Evolutionary conservation across 2,797 vertebrate species (phyloP).

Genomic region (Thamnophis elegans): DNA sequence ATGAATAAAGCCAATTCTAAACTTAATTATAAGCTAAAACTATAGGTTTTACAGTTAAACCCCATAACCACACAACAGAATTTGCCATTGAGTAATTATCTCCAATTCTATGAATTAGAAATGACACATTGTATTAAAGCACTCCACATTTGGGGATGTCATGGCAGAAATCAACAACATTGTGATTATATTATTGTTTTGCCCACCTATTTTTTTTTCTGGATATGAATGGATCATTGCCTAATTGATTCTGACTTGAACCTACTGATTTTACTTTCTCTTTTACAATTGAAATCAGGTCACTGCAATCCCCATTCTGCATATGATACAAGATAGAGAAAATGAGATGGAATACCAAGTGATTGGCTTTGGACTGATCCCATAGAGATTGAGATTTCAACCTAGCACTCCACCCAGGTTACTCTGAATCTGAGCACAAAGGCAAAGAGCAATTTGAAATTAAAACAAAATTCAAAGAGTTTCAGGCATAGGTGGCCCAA

Average conservation of each 20-base stretch:
- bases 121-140: background rate
- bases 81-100: background rate
- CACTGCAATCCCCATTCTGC: background rate
- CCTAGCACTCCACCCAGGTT: background rate
- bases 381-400: background rate
- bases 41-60: background rate
- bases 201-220: background rate
- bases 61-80: background rate
- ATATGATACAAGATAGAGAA: background rate
- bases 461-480: background rate
- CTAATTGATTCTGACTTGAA: background rate
- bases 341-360: background rate
- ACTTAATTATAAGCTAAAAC: background rate
- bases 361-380: background rate
- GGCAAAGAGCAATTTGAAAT: background rate
- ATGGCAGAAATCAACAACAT: background rate
- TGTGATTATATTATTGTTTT: background rate
- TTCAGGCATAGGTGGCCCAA: background rate
- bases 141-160: too few relatives aligned
- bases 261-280: background rate
- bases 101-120: background rate
- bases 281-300: background rate
- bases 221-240: background rate
- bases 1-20: background rate
- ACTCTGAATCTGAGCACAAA: background rate